These are phyloP conservation scores for Manis javanica DNA, from an alignment of 2,797 vertebrate species.

Conservation along the genomic window DNA sequence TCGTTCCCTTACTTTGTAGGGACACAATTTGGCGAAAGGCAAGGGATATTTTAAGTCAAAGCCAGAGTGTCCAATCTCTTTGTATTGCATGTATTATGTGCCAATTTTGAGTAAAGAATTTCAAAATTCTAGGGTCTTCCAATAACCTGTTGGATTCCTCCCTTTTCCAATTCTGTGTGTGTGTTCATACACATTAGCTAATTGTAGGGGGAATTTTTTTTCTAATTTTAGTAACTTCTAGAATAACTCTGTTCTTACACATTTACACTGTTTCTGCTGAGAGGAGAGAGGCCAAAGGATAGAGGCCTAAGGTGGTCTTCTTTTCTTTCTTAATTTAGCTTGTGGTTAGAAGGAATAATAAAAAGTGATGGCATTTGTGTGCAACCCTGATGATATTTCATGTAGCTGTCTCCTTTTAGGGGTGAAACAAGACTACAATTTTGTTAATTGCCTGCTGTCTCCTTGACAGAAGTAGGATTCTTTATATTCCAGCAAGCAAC, in stretches of 20 bases:
- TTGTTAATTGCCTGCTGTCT: slow-evolving; percentile 55
- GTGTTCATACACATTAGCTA: slow-evolving; percentile 14
- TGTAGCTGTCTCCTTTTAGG: slow-evolving; percentile 41
- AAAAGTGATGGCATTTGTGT: slow-evolving; percentile 45
- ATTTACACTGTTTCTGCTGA: slow-evolving; percentile 39
- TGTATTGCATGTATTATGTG: neutral
- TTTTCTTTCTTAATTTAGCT: slow-evolving; percentile 9
- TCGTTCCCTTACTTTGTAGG: neutral
- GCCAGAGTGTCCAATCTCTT: neutral
- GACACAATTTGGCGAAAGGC: slow-evolving; percentile 8
- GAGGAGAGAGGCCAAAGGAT: neutral
- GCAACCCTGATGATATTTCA: slow-evolving; percentile 44
- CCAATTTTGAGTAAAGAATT: slow-evolving; percentile 53
- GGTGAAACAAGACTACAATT: slow-evolving; percentile 41
- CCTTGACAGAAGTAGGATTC: neutral
- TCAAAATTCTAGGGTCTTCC: slow-evolving; percentile 50
- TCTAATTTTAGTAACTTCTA: neutral
- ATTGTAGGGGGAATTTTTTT: neutral
- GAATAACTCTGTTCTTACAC: slow-evolving; percentile 27
- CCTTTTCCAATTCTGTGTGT: neutral
- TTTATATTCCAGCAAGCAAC: slow-evolving; percentile 30
- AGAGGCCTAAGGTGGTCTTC: neutral
- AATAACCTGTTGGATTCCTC: neutral
- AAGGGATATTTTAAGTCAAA: slow-evolving; percentile 13
- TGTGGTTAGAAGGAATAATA: slow-evolving; percentile 56